phyloP scores from a whole-genome alignment of 2,797 vertebrate species.

The Macropus fuliginosus region DNA sequence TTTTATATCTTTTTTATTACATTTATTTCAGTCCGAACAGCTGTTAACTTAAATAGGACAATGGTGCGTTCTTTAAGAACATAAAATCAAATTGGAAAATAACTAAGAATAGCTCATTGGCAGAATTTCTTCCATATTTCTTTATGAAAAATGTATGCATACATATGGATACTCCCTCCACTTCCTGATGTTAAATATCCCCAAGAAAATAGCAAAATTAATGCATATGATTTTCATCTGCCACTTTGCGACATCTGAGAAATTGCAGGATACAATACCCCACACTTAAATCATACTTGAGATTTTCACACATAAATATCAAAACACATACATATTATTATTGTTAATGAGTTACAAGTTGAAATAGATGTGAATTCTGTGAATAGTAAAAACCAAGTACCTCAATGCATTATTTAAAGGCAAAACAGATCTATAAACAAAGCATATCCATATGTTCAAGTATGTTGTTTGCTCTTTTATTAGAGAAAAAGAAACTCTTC shows the following conservation, averaged over 20 bases:
- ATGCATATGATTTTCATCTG: conserved; percentile 15
- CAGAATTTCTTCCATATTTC: neutral
- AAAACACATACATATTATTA: conserved; percentile 11
- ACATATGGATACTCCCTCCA: conserved; percentile 31
- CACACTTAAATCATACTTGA: conserved; percentile 45
- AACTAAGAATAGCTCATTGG: conserved; percentile 46
- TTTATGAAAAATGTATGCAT: conserved; percentile 44
- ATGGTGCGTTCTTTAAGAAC: conserved; percentile 48
- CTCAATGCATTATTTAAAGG: neutral
- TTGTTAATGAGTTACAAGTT: conserved; percentile 9
- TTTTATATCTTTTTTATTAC: conserved; percentile 54
- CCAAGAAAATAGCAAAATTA: conserved; percentile 43
- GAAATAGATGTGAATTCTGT: conserved; percentile 1
- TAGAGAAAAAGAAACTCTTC: neutral
- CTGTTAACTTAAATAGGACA: conserved; percentile 50
- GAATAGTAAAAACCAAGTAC: neutral
- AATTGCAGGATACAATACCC: conserved; percentile 34
- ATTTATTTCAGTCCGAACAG: conserved; percentile 46
- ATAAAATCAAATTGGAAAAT: conserved; percentile 64
- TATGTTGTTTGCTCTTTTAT: neutral
- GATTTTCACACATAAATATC: conserved; percentile 44
- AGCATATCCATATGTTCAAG: neutral
- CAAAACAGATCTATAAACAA: neutral
- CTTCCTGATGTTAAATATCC: conserved; percentile 57
- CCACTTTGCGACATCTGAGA: conserved; percentile 45